A percentile compares a stretch with the other conserved stretches of the same genome.
Evolutionary conservation across 1,140 invertebrate species (phyloP).

Genomic region (Anastrepha ludens): DNA sequence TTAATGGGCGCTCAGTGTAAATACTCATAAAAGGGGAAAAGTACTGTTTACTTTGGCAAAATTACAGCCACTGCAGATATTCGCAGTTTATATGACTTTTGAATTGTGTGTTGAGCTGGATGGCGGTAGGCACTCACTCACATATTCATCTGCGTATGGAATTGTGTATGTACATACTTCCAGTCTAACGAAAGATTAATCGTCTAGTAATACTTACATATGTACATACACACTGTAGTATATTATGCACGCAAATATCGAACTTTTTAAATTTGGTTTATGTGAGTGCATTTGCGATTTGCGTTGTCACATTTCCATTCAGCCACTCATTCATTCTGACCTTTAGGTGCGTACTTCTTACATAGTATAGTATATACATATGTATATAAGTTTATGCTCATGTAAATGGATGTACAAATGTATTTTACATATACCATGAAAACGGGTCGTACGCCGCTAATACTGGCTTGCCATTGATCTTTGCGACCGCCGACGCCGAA

Average conservation of each 20-base stretch:
- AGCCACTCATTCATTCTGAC: constrained; percentile 16
- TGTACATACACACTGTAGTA: background rate
- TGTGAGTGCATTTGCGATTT: background rate
- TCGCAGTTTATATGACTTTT: background rate
- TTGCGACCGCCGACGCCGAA: constrained; percentile 1
- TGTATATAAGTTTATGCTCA: background rate
- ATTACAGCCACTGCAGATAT: background rate
- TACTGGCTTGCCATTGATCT: background rate
- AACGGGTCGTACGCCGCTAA: background rate
- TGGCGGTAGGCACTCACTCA: no score
- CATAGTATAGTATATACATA: background rate
- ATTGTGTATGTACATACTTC: background rate
- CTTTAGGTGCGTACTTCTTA: background rate
- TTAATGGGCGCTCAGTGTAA: background rate
- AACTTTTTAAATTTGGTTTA: background rate
- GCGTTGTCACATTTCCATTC: background rate
- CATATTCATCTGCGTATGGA: background rate
- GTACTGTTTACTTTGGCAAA: background rate
- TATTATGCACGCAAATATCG: background rate
- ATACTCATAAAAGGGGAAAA: background rate
- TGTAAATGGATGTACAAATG: background rate
- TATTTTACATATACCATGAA: background rate
- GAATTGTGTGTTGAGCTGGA: no score
- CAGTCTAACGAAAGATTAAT: background rate
- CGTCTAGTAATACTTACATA: background rate